Evolutionary conservation across 2,797 vertebrate genomes (phyloP).

Genomic region (Chaetodon trifasciatus): DNA sequence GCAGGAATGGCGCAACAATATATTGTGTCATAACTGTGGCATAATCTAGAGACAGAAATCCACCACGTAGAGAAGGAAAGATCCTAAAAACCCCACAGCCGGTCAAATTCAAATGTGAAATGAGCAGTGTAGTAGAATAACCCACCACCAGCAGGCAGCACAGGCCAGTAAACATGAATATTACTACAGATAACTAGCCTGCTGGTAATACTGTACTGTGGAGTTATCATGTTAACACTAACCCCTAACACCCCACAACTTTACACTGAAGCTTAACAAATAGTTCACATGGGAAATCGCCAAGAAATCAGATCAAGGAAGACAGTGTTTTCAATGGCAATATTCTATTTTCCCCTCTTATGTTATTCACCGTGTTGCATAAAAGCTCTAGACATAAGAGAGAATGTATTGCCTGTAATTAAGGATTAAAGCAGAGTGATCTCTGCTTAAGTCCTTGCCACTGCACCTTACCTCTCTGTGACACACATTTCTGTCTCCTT

Average conservation of each 20-base stretch:
- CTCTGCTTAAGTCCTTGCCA: not conserved
- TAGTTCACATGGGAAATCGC: not conserved
- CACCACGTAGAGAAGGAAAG: not conserved
- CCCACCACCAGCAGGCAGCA: constrained; percentile 34
- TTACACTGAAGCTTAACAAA: not conserved
- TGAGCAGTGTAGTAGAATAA: constrained; percentile 12
- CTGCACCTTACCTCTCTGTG: not conserved
- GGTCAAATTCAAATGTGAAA: not conserved
- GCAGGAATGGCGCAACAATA: not conserved
- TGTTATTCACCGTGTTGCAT: not conserved
- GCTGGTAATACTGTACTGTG: not conserved
- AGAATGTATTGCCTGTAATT: not conserved
- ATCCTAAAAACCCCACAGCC: not conserved
- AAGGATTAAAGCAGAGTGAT: not conserved
- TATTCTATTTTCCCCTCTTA: not conserved
- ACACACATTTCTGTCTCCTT: not conserved
- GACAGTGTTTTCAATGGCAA: not conserved
- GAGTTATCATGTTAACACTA: not conserved
- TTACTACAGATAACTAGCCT: too few relatives aligned
- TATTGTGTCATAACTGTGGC: not conserved
- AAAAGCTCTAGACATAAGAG: not conserved
- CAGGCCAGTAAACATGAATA: constrained; percentile 4
- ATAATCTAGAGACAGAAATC: not conserved
- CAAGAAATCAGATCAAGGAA: not conserved
- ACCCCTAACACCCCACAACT: not conserved